Evolutionary conservation across 2,113 vertebrate genomes (phyloP).

Genomic region (Pyrgilauda ruficollis): DNA sequence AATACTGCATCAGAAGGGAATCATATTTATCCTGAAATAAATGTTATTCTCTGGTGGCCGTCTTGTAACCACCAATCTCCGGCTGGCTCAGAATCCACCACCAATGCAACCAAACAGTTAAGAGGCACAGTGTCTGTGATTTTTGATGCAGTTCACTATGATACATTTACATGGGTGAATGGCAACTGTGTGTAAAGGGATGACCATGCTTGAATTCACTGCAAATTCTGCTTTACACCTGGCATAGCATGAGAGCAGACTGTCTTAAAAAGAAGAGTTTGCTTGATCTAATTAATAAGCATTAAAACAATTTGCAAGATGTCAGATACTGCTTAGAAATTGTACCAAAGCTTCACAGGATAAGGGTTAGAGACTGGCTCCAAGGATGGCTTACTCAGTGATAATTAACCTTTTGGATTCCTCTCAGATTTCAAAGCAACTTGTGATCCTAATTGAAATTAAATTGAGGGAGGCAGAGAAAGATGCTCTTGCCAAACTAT

Average conservation of each 20-base stretch:
- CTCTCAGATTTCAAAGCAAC: slow-evolving; percentile 10
- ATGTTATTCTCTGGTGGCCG: background rate
- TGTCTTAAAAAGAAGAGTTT: background rate
- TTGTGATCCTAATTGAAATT: slow-evolving; percentile 44
- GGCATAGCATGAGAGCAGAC: background rate
- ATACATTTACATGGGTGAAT: background rate
- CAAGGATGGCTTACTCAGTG: background rate
- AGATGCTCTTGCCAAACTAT: slow-evolving; percentile 5
- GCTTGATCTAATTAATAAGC: slow-evolving; percentile 4
- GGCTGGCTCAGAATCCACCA: background rate
- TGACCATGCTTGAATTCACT: background rate
- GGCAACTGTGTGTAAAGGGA: background rate
- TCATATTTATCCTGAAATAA: background rate
- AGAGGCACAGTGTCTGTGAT: accelerated
- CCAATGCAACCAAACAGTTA: background rate
- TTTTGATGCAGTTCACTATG: background rate
- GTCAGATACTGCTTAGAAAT: slow-evolving; percentile 3
- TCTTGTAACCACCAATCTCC: background rate
- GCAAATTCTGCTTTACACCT: background rate
- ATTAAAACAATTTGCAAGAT: slow-evolving; percentile 28
- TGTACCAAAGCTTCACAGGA: background rate
- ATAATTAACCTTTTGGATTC: slow-evolving; percentile 30
- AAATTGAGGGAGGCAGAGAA: slow-evolving; percentile 9
- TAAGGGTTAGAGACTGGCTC: background rate
- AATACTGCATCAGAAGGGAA: background rate